phyloP scores from a whole-genome alignment of 2,888 invertebrate species.

The Autographa gamma region DNA sequence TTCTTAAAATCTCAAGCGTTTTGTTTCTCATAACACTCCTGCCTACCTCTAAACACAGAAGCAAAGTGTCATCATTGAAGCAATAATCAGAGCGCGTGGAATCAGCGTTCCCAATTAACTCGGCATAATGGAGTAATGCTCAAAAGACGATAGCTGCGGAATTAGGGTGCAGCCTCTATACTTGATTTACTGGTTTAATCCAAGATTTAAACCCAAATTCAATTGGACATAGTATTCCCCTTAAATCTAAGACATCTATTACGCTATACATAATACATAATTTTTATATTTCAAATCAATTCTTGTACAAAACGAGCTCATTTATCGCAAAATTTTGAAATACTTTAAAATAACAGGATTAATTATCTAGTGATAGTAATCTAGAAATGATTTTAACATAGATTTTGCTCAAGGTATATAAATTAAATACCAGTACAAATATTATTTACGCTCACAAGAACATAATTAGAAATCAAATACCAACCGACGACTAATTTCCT shows the following conservation, averaged over 20 bases:
- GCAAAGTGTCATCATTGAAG: neutral
- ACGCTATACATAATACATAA: too few relatives aligned
- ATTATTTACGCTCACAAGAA: neutral
- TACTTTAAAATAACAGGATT: too few relatives aligned
- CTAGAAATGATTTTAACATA: neutral
- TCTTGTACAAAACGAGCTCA: too few relatives aligned
- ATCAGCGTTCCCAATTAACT: conserved; percentile 5
- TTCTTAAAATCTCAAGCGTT: neutral
- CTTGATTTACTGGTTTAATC: neutral
- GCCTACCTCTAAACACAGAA: neutral
- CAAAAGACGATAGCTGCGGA: neutral
- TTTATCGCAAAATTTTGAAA: too few relatives aligned
- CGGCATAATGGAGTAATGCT: neutral
- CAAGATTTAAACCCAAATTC: neutral
- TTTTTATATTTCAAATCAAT: too few relatives aligned
- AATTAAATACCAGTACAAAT: neutral
- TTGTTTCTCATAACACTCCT: neutral
- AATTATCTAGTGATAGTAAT: too few relatives aligned
- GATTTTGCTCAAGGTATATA: neutral
- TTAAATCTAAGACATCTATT: too few relatives aligned
- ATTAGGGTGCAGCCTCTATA: conserved; percentile 8
- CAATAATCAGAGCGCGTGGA: conserved; percentile 1
- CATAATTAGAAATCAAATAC: conserved; percentile 27
- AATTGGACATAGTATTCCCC: too few relatives aligned
- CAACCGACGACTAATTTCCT: conserved; percentile 33